Base-by-base conservation (phyloP, 2,113 vertebrate genomes). In the Centropus bengalensis region DNA sequence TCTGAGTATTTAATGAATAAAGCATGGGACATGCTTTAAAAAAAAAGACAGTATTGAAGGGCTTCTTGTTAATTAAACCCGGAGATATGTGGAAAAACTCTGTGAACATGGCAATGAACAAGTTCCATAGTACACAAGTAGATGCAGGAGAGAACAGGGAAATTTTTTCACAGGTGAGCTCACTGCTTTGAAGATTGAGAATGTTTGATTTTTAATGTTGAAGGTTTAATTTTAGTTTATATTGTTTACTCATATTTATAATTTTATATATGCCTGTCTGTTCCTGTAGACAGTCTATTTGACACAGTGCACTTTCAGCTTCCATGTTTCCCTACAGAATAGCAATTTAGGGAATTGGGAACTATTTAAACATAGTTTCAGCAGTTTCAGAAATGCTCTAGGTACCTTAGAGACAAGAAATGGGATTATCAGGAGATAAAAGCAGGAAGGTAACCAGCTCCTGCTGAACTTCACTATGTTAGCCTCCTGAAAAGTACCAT, bases 1-100 rank as follows among this genome's bases (percentile, higher is more conserved):
- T 93, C 59, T 88, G 87, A 93, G 76, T 32, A 33, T 3, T 3
- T 56, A 69, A 94, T 83, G 89, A 95, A 94, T 86, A 91, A 96
- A 87, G 75, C 42, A 80, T 74, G 69, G 64, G 27, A 6, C 33
- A 45, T 44, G n/a, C 30, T 91, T 89, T 93, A 75, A 80, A 91
- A 94, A 30, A 28, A 88, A 93, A 71, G 59, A 56, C 63, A 82
- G 73, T 15, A 67, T 40, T 32, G 71, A 83, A 75, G 38, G 54
- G 6, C 16, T 70, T 77, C 71, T 86, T 66, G 33, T 75, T 90
- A 91, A 91, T 70, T 58, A 82, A 88, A 40, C 67, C 45, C 24
- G 38, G 33, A 84, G 51, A 33, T 77, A 69, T 88, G 54, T 51
- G 74, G 51, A 16, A 84, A 67, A 81, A 38, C 14, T 14, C 4